These are phyloP conservation scores for Herpetotheres cachinnans DNA, from an alignment of 2,113 vertebrate genomes.

Conservation along the genomic window DNA sequence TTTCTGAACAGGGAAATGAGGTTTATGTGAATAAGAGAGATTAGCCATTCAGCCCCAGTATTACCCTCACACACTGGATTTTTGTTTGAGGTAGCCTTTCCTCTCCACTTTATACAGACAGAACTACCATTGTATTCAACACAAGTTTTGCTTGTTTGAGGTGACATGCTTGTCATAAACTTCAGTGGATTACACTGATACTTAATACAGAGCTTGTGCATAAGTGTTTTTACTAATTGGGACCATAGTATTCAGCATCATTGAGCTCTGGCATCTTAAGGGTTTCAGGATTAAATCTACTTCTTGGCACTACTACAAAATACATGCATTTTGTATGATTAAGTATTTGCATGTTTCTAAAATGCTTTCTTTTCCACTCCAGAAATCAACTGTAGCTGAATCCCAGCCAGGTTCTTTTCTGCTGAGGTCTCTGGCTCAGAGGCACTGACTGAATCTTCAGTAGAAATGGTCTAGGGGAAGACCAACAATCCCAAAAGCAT, in stretches of 20 bases:
- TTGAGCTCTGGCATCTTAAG: not conserved
- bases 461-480: not conserved
- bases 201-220: not conserved
- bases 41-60: not conserved
- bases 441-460: not conserved
- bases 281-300: not conserved
- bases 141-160: conserved; percentile 10
- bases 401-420: not conserved
- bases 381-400: not conserved
- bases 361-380: not conserved
- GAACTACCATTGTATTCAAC: conserved; percentile 9
- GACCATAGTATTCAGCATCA: not conserved
- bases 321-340: not conserved
- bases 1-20: not conserved
- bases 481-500: not conserved
- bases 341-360: not conserved
- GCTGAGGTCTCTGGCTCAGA: not conserved
- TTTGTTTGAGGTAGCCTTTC: not conserved
- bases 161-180: not conserved
- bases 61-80: not conserved
- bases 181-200: not conserved
- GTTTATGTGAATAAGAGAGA: not conserved
- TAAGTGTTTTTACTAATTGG: conserved; percentile 1
- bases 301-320: not conserved
- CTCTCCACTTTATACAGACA: not conserved